Conservation (phyloP, 1,140 invertebrate species). For the Stegodyphus mimosarum region DNA sequence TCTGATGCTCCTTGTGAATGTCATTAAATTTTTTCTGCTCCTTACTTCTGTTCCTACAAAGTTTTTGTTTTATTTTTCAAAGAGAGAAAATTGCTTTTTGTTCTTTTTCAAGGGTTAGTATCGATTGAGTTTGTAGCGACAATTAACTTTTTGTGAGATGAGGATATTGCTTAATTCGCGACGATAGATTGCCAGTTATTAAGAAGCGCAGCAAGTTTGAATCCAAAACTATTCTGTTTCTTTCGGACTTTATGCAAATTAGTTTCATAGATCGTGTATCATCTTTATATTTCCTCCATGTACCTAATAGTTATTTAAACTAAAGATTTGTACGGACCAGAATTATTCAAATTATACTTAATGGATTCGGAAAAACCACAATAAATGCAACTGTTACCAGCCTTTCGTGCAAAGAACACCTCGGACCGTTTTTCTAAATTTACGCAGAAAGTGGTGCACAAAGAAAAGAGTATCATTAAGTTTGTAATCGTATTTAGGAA, state of each 20-base stretch:
- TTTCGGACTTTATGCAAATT: background rate
- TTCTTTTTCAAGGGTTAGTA: conserved; percentile 42
- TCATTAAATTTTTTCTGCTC: conserved; percentile 49
- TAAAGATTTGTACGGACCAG: too few relatives aligned
- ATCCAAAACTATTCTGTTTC: background rate
- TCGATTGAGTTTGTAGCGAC: conserved; percentile 45
- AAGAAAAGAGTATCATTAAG: background rate
- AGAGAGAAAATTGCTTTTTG: conserved; percentile 47
- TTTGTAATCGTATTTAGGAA: too few relatives aligned
- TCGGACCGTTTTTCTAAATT: too few relatives aligned
- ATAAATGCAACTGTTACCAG: too few relatives aligned
- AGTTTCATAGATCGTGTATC: too few relatives aligned
- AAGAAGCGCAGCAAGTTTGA: too few relatives aligned
- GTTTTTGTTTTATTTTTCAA: conserved; percentile 34
- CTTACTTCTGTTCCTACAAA: conserved; percentile 11
- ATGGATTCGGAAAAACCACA: too few relatives aligned
- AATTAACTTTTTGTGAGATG: conserved; percentile 42
- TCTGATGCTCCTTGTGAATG: conserved; percentile 54
- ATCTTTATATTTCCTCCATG: too few relatives aligned
- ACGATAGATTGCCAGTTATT: background rate
- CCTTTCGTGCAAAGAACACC: too few relatives aligned
- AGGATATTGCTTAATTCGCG: conserved; percentile 16
- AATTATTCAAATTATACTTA: too few relatives aligned
- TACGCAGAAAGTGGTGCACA: background rate
- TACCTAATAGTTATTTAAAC: too few relatives aligned